Evolutionary conservation across 2,797 vertebrate genomes (phyloP), one percentile per base, ranked within the genome.

Genomic region (Coilia nasus): DNA sequence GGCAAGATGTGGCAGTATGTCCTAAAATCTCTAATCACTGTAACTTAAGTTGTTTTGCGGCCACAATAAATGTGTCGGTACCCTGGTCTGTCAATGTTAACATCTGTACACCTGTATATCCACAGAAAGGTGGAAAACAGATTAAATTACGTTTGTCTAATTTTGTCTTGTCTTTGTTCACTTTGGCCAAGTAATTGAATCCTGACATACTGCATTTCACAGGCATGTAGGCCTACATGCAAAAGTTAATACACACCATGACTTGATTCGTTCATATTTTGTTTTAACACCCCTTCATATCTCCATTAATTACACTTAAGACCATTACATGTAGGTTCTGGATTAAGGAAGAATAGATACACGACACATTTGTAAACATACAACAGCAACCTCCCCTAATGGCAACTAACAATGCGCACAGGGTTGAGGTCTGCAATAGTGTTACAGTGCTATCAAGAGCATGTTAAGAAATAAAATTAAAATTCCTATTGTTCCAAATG

Each of bases 241-340:
- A 35, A 75, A 75, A 35, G 10, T 4, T 75, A 41, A 75, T 75
- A 75, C 67, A 75, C 67, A 75, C 14, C 67, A 41, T 75, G 3
- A 75, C 67, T 75, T 75, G 28, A 19, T 41, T 75, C 14, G 67
- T 75, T 75, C 67, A 75, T 17, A 14, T 35, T 15, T 75, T 75
- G 67, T 75, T 75, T 64, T 75, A 41, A 75, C 67, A 75, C 67
- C 50, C 86, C 85, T n/a, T 21, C 84, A 35, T 54, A 57, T 35
- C 15, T 23, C 84, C 15, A 80, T 88, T 62, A 81, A 59, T 88
- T 88, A 75, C 28, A 85, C 67, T 35, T 71, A 75, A 75, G 41
- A 75, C 67, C 67, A 35, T 75, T 75, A 75, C 67, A 75, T 14
- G 11, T 35, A 41, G 17, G 35, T 75, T 75, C 67, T 75, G 28